A percentile compares a stretch with the other conserved stretches of the same genome.
Conservation (phyloP, 1,140 invertebrate genomes). For the Nasonia vitripennis region DNA sequence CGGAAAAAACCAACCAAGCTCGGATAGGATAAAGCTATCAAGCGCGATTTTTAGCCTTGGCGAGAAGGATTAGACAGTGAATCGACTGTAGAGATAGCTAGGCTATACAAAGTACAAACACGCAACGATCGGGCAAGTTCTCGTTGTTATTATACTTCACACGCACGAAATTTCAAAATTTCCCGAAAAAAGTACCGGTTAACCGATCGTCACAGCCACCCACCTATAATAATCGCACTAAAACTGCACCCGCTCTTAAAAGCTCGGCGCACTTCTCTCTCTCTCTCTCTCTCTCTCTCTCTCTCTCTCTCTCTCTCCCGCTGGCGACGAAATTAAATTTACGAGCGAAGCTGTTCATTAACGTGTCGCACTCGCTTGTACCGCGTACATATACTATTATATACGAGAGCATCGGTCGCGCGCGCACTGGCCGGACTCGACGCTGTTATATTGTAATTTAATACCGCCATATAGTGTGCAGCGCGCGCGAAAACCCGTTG, state of each 20-base stretch:
- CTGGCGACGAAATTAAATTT: constrained; percentile 38
- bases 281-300: constrained; percentile 2
- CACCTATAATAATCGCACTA: neutral
- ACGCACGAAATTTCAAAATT: too few relatives aligned
- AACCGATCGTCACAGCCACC: neutral
- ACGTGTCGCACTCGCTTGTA: constrained; percentile 18
- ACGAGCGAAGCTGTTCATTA: constrained; percentile 42
- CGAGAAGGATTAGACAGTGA: neutral
- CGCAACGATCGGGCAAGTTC: too few relatives aligned
- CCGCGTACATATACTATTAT: neutral
- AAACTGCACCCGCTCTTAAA: neutral
- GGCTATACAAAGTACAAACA: too few relatives aligned
- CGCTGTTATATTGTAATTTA: constrained; percentile 45
- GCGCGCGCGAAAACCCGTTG: too few relatives aligned
- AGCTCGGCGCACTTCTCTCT: neutral
- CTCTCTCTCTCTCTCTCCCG: neutral
- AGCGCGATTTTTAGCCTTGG: too few relatives aligned
- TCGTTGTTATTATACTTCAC: too few relatives aligned
- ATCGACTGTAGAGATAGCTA: neutral
- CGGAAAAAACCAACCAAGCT: neutral
- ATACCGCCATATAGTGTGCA: constrained; percentile 3
- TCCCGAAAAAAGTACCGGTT: neutral
- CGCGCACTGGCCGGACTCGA: neutral
- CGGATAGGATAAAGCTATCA: too few relatives aligned
- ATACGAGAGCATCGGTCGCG: constrained; percentile 1